These are phyloP conservation scores for Salminus brasiliensis DNA, from an alignment of 2,113 vertebrate species.

Conservation along the genomic window DNA sequence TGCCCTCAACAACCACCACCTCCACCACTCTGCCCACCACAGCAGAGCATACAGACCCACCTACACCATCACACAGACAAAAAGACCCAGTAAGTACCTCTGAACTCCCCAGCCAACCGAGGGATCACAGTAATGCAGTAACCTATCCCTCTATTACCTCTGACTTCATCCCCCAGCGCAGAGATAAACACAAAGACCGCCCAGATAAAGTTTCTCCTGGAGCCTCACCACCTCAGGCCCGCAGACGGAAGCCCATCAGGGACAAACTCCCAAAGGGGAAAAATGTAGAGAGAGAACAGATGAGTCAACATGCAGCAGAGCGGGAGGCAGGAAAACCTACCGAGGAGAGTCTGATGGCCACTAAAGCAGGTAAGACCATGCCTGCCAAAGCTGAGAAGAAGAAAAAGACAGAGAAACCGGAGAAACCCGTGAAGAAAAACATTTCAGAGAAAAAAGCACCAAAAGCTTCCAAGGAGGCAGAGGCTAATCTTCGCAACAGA, in stretches of 20 bases:
- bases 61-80: not conserved
- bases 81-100: slow-evolving; percentile 38
- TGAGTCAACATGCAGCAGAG: slow-evolving; percentile 29
- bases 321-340: not conserved
- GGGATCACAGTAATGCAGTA: slow-evolving; percentile 52
- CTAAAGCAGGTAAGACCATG: slow-evolving; percentile 74
- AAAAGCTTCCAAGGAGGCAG: slow-evolving; percentile 75
- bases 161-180: slow-evolving; percentile 64
- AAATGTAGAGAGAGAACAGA: slow-evolving; percentile 60
- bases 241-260: slow-evolving; percentile 27
- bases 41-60: not conserved
- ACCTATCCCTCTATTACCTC: slow-evolving; percentile 58
- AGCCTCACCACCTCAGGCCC: slow-evolving; percentile 13
- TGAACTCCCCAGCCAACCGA: slow-evolving; percentile 67
- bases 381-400: slow-evolving; percentile 75
- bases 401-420: slow-evolving; percentile 69
- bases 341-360: slow-evolving; percentile 54
- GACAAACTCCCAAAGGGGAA: slow-evolving; percentile 25
- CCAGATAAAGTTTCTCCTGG: slow-evolving; percentile 60
- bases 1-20: slow-evolving; percentile 34
- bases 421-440: slow-evolving; percentile 79
- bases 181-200: slow-evolving; percentile 68
- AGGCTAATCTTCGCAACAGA: slow-evolving; percentile 65
- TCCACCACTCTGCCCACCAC: slow-evolving; percentile 44
- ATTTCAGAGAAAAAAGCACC: slow-evolving; percentile 76